Evolutionary conservation across 2,113 vertebrate genomes (phyloP), one percentile per base, ranked within the genome.

Genomic region (Chascanopsetta lugubris): DNA sequence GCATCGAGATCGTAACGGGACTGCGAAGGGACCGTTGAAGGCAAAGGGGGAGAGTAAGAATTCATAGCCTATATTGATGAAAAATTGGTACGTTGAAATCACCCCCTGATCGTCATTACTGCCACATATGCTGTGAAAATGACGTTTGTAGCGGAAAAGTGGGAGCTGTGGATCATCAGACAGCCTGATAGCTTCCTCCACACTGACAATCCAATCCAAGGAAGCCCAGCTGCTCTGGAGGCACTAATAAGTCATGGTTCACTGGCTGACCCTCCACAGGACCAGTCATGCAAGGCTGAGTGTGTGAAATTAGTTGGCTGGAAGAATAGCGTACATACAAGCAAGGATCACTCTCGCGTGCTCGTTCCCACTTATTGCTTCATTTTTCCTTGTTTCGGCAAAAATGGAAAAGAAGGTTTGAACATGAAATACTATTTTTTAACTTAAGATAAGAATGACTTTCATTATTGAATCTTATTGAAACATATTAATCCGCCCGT

Each of bases 211-310:
- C 61, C 43, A 62, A 36, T 61, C 66, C 49, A 22, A 29, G 38
- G 8, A 21, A 43, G 25, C 32, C 74, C 80, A 75, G 67, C 73
- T 83, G 70, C 71, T 81, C 70, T 47, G 59, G 60, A 55, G 56
- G 47, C 55, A 50, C 62, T 50, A 61, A 75, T 76, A 69, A 78
- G 75, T 32, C 61, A 67, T 21, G 64, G 55, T 61, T 83, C 51
- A 64, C 17, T 51, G 49, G 24, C 25, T 63, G 72, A 69, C 62
- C 69, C 65, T 75, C 66, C 49, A 42, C 32, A 73, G 59, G 65
- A 72, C 60, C 61, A 56, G 50, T 70, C 69, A 78, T 50, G 49
- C 54, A 46, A 75, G 50, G 46, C 45, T 29, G 48, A 75, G 73
- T 67, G 66, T 63, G 59, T 43, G 66, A 63, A 66, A 73, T 69